Conservation (phyloP, 2,113 vertebrate species). For the Monopterus albus region DNA sequence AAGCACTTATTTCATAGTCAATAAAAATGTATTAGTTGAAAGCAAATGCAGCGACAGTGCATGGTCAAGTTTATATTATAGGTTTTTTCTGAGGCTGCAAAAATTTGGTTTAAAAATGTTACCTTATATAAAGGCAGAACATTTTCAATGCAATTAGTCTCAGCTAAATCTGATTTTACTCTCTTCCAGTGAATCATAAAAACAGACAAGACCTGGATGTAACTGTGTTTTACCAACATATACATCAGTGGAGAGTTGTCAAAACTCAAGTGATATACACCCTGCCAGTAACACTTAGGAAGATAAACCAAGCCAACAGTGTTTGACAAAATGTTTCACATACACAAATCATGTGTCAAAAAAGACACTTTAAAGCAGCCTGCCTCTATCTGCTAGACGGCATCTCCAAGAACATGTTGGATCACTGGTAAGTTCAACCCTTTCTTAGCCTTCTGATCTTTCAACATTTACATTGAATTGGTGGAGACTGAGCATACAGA, state of each 20-base stretch:
- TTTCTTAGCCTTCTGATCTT: not conserved
- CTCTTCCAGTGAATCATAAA: conserved; percentile 1
- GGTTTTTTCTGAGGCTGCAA: not conserved
- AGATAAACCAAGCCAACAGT: conserved; percentile 23
- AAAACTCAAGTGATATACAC: conserved; percentile 19
- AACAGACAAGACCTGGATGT: conserved; percentile 10
- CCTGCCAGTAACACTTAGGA: conserved; percentile 23
- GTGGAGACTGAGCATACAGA: not conserved
- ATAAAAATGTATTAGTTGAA: not conserved
- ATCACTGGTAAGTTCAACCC: not conserved
- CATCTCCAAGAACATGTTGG: conserved; percentile 10
- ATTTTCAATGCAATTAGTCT: not conserved
- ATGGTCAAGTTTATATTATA: not conserved
- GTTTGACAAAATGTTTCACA: conserved; percentile 24
- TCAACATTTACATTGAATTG: not conserved
- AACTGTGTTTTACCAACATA: conserved; percentile 38
- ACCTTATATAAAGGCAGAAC: not conserved
- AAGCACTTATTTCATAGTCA: conserved; percentile 11
- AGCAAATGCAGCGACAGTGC: not conserved
- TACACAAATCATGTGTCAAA: conserved; percentile 1
- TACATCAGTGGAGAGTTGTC: conserved; percentile 48
- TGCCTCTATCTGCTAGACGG: not conserved
- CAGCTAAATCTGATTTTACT: too few species aligned
- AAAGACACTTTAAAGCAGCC: conserved; percentile 10
- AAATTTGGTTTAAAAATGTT: too few species aligned